These are phyloP conservation scores for Hozukius guyotensis DNA, from an alignment of 2,797 vertebrate genomes.

Conservation along the genomic window DNA sequence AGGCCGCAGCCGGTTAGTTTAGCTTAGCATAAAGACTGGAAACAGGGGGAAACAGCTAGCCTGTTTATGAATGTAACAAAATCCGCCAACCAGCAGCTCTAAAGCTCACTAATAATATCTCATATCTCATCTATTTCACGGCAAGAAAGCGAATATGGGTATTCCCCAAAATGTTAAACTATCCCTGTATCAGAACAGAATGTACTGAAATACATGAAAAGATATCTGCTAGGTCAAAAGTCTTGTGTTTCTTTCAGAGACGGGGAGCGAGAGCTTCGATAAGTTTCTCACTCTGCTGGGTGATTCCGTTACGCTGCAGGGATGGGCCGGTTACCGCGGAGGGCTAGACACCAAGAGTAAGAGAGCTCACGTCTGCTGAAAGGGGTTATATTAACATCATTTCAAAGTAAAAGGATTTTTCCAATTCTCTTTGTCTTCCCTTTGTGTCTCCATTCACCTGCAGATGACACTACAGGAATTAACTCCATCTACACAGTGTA, in stretches of 20 bases:
- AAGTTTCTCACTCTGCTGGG: conserved; percentile 94
- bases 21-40: background rate
- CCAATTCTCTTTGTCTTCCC: background rate
- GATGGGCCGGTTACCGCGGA: conserved; percentile 97
- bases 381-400: background rate
- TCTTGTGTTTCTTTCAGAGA: conserved; percentile 81
- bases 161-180: background rate
- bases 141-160: background rate
- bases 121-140: background rate
- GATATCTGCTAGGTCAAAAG: background rate
- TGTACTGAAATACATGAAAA: background rate
- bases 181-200: background rate
- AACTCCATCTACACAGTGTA: conserved; percentile 97
- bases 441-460: background rate
- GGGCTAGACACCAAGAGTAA: conserved; percentile 99
- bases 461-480: conserved; percentile 97
- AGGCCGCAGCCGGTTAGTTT: background rate
- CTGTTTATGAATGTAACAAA: background rate
- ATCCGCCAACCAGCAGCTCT: background rate
- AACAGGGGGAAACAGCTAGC: background rate
- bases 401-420: background rate
- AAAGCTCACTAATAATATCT: background rate
- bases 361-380: background rate
- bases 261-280: conserved; percentile 93
- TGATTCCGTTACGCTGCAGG: conserved; percentile 91